Conservation (phyloP, 2,888 invertebrate genomes). For the Cryptocephalus primarius region DNA sequence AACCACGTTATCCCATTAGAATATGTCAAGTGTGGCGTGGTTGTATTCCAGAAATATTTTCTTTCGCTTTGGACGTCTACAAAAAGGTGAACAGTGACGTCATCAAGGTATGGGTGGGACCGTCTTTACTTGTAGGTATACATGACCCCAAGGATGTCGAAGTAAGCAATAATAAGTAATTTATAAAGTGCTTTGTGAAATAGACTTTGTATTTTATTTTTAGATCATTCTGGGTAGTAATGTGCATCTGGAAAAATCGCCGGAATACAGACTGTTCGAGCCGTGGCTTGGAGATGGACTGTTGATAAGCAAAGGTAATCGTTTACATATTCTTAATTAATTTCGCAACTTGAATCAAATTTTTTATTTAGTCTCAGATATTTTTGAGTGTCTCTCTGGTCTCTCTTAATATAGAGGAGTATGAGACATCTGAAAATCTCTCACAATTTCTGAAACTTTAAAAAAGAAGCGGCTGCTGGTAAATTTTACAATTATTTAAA, state of each 20-base stretch:
- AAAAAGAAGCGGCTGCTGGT: too few relatives aligned
- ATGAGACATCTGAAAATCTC: too few relatives aligned
- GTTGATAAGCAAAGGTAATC: conserved; percentile 31
- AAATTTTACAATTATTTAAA: too few relatives aligned
- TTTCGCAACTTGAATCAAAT: too few relatives aligned
- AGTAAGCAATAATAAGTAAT: conserved; percentile 8
- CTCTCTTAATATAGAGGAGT: too few relatives aligned
- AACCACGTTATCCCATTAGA: too few relatives aligned
- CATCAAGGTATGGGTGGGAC: conserved; percentile 14
- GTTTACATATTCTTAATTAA: background rate
- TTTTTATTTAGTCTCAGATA: too few relatives aligned
- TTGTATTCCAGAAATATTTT: conserved; percentile 12
- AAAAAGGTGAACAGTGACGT: conserved; percentile 9
- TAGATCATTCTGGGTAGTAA: conserved; percentile 26
- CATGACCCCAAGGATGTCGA: conserved; percentile 15
- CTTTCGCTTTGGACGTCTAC: conserved; percentile 3
- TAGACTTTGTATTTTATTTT: too few relatives aligned
- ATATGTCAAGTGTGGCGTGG: too few relatives aligned
- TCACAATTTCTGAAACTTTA: too few relatives aligned
- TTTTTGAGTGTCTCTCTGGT: too few relatives aligned
- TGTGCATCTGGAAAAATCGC: conserved; percentile 33
- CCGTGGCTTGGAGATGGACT: conserved; percentile 37
- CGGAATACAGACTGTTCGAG: conserved; percentile 32
- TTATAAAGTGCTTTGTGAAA: too few relatives aligned
- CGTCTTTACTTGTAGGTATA: conserved; percentile 12